Percentiles rank a stretch among this genome's conserved stretches.
Conservation (phyloP, 35 echinoderm and acorn worm genomes). For the Heliocidaris erythrogramma region DNA sequence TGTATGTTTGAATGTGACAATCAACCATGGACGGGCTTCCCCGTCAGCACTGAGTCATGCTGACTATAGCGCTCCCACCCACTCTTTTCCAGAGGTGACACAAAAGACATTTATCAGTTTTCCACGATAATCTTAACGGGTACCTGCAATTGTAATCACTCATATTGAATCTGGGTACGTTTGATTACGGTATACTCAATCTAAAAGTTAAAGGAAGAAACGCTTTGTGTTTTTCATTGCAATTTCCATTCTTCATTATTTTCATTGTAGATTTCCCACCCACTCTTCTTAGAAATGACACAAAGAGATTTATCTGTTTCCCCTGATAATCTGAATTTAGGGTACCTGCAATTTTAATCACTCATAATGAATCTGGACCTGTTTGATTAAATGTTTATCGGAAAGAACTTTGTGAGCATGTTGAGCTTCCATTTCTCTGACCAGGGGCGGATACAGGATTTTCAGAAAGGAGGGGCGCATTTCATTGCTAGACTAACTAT, state of each 20-base stretch:
- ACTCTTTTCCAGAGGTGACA: background rate
- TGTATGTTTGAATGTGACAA: background rate
- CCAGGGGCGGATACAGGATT: no score
- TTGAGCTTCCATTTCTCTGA: no score
- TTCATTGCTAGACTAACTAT: no score
- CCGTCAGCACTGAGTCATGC: background rate
- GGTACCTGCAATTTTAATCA: conserved; percentile 1
- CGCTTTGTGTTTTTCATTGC: no score
- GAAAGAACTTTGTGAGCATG: no score
- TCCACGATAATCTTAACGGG: background rate
- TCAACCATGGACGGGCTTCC: background rate
- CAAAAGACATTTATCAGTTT: background rate
- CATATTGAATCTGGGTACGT: background rate
- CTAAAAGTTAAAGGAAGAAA: background rate
- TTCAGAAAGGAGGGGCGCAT: no score
- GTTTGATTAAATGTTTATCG: background rate
- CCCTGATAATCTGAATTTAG: background rate
- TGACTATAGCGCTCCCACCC: background rate
- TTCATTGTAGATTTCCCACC: background rate
- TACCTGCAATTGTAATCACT: background rate
- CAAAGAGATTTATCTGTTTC: background rate
- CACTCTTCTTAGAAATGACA: background rate
- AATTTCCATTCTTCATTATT: no score
- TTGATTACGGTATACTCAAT: background rate
- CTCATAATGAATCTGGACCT: background rate